Conservation (phyloP, 2,888 invertebrate species). For the Nebria brevicollis region DNA sequence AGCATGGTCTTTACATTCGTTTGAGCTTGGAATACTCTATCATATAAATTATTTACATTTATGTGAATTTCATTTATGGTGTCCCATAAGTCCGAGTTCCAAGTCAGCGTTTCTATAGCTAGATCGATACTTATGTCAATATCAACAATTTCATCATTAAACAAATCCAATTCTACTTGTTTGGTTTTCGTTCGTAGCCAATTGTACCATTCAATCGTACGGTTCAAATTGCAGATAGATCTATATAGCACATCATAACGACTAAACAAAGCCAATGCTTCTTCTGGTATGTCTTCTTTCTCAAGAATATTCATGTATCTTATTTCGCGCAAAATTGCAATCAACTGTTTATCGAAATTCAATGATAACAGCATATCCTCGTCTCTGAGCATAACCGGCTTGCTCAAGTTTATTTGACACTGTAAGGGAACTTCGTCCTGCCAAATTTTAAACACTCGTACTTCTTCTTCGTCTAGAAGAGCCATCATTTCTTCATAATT, state of each 20-base stretch:
- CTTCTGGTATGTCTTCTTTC: constrained; percentile 71
- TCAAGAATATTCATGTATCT: constrained; percentile 79
- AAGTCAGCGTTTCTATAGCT: constrained; percentile 77
- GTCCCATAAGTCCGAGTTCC: constrained; percentile 80
- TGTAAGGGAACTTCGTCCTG: constrained; percentile 71
- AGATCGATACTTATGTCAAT: constrained; percentile 77
- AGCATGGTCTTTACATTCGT: constrained; percentile 71
- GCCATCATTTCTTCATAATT: constrained; percentile 75
- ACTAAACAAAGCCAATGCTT: constrained; percentile 72
- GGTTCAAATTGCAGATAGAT: constrained; percentile 60
- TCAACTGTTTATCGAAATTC: constrained; percentile 77
- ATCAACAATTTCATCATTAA: constrained; percentile 78
- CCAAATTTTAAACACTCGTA: constrained; percentile 77
- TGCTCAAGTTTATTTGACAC: constrained; percentile 71
- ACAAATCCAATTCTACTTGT: constrained; percentile 80
- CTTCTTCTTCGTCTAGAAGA: constrained; percentile 72
- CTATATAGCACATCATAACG: constrained; percentile 75
- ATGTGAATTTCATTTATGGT: constrained; percentile 76
- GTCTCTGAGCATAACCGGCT: constrained; percentile 70
- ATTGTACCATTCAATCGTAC: constrained; percentile 87
- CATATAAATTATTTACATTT: constrained; percentile 77
- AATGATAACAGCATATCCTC: constrained; percentile 67
- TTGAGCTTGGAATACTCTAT: constrained; percentile 74
- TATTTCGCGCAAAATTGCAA: constrained; percentile 81
- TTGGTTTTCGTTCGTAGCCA: constrained; percentile 78